phyloP scores from a whole-genome alignment of 2,113 vertebrate genomes.

The Hystrix cristata region DNA sequence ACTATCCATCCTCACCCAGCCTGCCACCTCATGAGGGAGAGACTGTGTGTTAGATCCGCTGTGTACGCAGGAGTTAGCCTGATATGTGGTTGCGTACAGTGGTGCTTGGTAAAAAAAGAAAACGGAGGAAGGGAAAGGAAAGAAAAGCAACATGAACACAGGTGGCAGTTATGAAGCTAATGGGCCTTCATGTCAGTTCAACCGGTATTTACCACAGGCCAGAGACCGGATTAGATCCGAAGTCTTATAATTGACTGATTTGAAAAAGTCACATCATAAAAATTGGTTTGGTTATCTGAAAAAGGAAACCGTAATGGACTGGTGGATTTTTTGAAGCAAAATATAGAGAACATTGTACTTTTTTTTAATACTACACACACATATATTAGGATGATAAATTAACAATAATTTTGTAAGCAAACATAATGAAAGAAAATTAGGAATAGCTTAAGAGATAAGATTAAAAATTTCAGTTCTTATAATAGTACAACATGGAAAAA shows the following conservation, averaged over 20 bases:
- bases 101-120: not conserved
- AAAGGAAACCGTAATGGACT: not conserved
- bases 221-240: not conserved
- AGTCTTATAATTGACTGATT: not conserved
- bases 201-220: not conserved
- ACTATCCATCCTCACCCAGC: not conserved
- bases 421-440: not conserved
- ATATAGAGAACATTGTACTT: not conserved
- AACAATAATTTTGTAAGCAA: not conserved
- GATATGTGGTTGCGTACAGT: not conserved
- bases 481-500: not conserved
- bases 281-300: slow-evolving; percentile 31
- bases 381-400: not conserved
- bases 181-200: not conserved
- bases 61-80: not conserved
- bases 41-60: not conserved
- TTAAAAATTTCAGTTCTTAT: not conserved
- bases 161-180: not conserved
- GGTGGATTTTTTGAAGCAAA: not conserved
- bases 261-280: not conserved
- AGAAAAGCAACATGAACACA: not conserved
- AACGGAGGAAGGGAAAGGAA: not conserved
- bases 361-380: not conserved
- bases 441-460: not conserved
- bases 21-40: not conserved